phyloP scores from a whole-genome alignment of 2,797 vertebrate species.

The Sebastes oblongus region DNA sequence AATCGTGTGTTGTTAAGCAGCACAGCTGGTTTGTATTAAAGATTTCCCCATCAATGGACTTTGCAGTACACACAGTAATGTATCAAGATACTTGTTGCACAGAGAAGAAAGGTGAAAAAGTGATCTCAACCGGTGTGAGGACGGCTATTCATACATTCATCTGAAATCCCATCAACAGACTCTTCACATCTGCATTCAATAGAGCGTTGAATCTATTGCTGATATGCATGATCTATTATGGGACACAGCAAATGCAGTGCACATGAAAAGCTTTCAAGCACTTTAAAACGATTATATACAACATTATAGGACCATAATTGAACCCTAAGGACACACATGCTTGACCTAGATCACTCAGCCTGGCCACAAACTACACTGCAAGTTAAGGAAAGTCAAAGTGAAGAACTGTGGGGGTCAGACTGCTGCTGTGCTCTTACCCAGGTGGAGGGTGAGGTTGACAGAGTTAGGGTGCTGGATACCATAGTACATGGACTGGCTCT shows the following conservation, averaged over 20 bases:
- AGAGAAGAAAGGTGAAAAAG: background rate
- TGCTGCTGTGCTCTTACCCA: constrained; percentile 84
- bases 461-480: constrained; percentile 91
- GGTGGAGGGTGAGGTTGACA: constrained; percentile 88
- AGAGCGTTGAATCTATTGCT: background rate
- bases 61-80: constrained; percentile 22
- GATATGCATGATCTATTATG: background rate
- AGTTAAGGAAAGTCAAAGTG: background rate
- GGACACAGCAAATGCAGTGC: background rate
- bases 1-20: constrained; percentile 36
- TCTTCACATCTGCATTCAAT: constrained; percentile 9
- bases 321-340: background rate
- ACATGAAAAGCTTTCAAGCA: background rate
- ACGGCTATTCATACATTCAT: background rate
- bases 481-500: constrained; percentile 95
- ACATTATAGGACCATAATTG: background rate
- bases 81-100: background rate
- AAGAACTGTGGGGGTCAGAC: background rate
- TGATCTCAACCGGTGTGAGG: background rate
- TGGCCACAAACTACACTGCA: background rate
- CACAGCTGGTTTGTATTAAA: constrained; percentile 56
- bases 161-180: constrained; percentile 1
- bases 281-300: background rate
- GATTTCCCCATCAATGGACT: background rate
- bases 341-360: constrained; percentile 13